Percentiles rank a stretch among this genome's conserved stretches.
phyloP scores from a whole-genome alignment of 2,888 invertebrate genomes.

The Caenorhabditis sp. region DNA sequence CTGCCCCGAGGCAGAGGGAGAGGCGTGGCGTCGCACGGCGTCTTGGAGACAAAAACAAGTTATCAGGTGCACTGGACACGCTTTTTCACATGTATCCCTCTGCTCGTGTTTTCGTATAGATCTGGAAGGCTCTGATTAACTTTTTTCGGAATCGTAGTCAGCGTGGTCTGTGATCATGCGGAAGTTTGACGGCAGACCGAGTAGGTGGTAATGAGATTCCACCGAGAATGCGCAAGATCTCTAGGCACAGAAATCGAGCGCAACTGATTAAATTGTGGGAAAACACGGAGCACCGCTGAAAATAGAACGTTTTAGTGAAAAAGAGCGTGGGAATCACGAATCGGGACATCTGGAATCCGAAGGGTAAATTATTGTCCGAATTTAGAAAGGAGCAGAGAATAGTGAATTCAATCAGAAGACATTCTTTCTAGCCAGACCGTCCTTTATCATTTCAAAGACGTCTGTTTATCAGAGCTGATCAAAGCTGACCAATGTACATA shows the following conservation, averaged over 20 bases:
- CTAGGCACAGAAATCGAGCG: background rate
- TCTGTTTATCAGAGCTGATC: no score
- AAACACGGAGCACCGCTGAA: no score
- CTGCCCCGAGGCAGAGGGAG: constrained; percentile 17
- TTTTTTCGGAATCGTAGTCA: constrained; percentile 5
- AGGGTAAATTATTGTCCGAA: no score
- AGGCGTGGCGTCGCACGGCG: background rate
- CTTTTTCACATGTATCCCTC: background rate
- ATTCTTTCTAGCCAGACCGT: no score
- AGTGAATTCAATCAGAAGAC: no score
- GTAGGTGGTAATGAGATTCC: constrained; percentile 1
- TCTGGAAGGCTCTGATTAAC: constrained; percentile 1
- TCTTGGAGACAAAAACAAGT: constrained; percentile 28
- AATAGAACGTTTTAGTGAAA: no score
- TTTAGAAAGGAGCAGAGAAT: no score
- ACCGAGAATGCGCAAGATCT: background rate
- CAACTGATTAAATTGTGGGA: background rate
- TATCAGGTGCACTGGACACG: constrained; percentile 32
- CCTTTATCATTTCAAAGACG: no score
- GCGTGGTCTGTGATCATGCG: constrained; percentile 1
- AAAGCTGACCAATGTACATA: no score
- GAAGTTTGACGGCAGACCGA: background rate
- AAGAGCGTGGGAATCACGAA: no score
- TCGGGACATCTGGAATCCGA: no score
- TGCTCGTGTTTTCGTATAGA: constrained; percentile 9